Evolutionary conservation across 2,888 invertebrate genomes (phyloP).

Genomic region (Oxystoma pomonae): DNA sequence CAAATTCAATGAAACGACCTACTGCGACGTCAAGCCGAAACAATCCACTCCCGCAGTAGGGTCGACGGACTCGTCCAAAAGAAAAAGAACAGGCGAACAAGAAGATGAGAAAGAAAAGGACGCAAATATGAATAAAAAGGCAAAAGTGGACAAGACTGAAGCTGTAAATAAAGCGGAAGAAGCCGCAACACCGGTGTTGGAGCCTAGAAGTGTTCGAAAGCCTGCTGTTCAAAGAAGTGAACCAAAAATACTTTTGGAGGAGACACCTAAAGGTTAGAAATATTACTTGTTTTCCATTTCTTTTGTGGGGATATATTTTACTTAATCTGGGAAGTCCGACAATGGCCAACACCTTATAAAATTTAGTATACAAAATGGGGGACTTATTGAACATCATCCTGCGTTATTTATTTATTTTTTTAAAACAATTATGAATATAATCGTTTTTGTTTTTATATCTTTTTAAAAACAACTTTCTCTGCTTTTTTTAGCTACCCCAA

Average conservation of each 20-base stretch:
- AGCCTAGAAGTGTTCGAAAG: neutral
- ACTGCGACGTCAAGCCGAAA: conserved; percentile 46
- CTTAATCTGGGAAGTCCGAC: too few species aligned
- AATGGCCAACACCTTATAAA: too few species aligned
- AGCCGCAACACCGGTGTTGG: conserved; percentile 5
- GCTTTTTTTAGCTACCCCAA: too few species aligned
- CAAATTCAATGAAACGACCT: conserved; percentile 63
- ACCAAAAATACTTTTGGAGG: neutral
- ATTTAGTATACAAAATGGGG: too few species aligned
- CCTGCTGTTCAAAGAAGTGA: neutral
- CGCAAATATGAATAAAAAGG: conserved; percentile 30
- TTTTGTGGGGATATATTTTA: too few species aligned
- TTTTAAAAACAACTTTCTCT: too few species aligned
- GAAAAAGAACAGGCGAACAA: conserved; percentile 24
- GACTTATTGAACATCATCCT: too few species aligned
- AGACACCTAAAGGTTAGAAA: neutral
- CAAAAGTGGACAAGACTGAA: conserved; percentile 30
- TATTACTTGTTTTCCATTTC: too few species aligned
- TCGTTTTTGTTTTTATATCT: too few species aligned
- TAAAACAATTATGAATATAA: too few species aligned
- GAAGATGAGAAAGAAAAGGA: conserved; percentile 32
- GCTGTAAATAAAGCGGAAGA: conserved; percentile 13
- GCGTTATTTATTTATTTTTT: too few species aligned
- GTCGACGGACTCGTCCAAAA: conserved; percentile 38
- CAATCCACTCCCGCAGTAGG: conserved; percentile 17